Evolutionary conservation across 2,113 vertebrate species (phyloP), one percentile per base, ranked within the genome.

Genomic region (Electrona antarctica): DNA sequence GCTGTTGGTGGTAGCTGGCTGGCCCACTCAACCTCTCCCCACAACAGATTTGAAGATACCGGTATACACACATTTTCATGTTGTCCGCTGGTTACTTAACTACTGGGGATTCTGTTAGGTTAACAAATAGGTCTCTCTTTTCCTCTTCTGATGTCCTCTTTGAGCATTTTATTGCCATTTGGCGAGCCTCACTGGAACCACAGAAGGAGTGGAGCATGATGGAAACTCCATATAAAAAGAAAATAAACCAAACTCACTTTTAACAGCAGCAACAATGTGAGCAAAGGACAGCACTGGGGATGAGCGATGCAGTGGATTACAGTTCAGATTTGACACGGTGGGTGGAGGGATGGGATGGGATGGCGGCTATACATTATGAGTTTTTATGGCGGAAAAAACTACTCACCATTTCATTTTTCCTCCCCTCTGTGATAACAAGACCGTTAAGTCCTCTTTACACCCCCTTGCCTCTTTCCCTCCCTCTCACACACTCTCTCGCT

Each of bases 101-200:
- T 55, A 76, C 77, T 69, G 52, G 62, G 62, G 75, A 71, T 75
- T 78, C 76, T 86, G 76, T 85, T 76, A 64, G 79, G 85, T 68
- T 72, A 83, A 85, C 87, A 86, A 84, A 86, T 84, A 84, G 65
- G 74, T 67, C 81, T 45, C 62, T 60, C 74, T 71, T 86, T 76
- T 78, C 85, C 87, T 48, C 67, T 75, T 90, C 81, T 87, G 77
- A 89, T 90, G 88, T 90, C 89, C 83, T 21, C 21, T 90, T 78
- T 82, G 77, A 90, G 82, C 73, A 57, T 89, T 91, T 91, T 90
- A 91, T 79, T 85, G 83, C 79, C 71, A 59, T 81, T 90, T 92
- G 91, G 91, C 90, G 83, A 90, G 88, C 58, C 85, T 67, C 45
- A 13, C 79, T 90, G 91, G 88, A 91, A 91, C 89, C 85, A 83